phyloP scores from a whole-genome alignment of 2,888 invertebrate species.

The Dolomedes plantarius region DNA sequence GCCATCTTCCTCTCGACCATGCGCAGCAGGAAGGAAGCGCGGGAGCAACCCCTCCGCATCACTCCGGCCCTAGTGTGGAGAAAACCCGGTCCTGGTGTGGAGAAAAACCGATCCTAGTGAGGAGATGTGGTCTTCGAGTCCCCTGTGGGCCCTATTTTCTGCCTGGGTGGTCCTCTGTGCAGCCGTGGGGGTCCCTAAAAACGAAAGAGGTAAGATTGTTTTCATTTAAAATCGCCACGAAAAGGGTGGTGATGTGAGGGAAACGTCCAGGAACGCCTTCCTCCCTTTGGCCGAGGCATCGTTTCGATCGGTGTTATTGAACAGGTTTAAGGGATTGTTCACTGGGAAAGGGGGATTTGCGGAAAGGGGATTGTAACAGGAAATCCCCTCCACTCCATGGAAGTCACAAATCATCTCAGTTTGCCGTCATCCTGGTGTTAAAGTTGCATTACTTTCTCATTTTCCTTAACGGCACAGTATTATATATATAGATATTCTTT shows the following conservation, averaged over 20 bases:
- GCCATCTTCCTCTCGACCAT: constrained; percentile 50
- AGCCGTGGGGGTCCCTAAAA: constrained; percentile 63
- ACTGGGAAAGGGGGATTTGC: background rate
- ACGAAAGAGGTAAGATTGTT: constrained; percentile 53
- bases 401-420: constrained; percentile 12
- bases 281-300: background rate
- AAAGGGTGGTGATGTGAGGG: background rate
- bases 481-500: too few relatives aligned
- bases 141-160: constrained; percentile 28
- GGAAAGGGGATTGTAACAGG: background rate
- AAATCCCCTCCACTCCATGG: constrained; percentile 2
- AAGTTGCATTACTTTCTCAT: constrained; percentile 4
- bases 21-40: constrained; percentile 51
- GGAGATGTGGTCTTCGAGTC: constrained; percentile 19
- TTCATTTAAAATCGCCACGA: background rate
- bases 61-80: background rate
- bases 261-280: background rate
- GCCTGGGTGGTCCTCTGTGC: constrained; percentile 49
- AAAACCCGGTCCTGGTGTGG: constrained; percentile 10
- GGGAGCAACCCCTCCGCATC: constrained; percentile 33
- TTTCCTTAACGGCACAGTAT: too few relatives aligned
- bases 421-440: background rate
- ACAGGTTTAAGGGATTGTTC: constrained; percentile 6
- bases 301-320: constrained; percentile 12
- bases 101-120: background rate